Evolutionary conservation across 2,113 vertebrate species (phyloP), one percentile per base, ranked within the genome.

Genomic region (Lepisosteus osseus): DNA sequence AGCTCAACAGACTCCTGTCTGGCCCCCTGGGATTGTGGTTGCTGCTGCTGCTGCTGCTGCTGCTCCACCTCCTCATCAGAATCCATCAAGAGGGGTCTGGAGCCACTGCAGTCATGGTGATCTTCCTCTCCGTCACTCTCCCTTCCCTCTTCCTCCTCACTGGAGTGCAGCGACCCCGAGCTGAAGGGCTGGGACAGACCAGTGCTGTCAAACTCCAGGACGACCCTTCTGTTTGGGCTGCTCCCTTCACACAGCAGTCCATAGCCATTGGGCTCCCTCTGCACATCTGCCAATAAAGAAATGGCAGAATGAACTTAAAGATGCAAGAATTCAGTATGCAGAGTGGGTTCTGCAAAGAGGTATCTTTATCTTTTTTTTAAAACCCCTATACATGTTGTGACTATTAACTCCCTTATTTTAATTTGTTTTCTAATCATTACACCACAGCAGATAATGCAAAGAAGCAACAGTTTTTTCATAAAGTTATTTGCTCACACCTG

Each of bases 1-100:
- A 64, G 73, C 29, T 29, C 29, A 29, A 29, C 1, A 29, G 29
- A 29, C 29, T 29, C 29, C 29, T 2, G 29, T 29, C 29, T 29
- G 29, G 29, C 29, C 29, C 29, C 29, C 29, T 29, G 29, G 1
- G 0, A 29, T 29, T 29, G 29, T 0, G 4, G 71, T 7, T 86
- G 41, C 66, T 87, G 80, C 12, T 40, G 2, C 65, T 67, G 89
- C 72, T 78, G 54, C 45, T 72, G 79, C 2, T 73, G 76, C 62
- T 82, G 84, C 6, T 88, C 86, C 0, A 97, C 96, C 13, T 98
- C 97, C 8, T 98, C 97, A 43, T 98, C 96, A 0, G 96, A 98
- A 73, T 99, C 97, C 84, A 95, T 80, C 68, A 99, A 92, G 6
- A 99, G 86, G 54, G 97, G 97, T 69, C 94, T 89, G 72, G 96